These are phyloP conservation scores for Dichetophora obliterata DNA, from an alignment of 2,888 invertebrate species.

Conservation along the genomic window DNA sequence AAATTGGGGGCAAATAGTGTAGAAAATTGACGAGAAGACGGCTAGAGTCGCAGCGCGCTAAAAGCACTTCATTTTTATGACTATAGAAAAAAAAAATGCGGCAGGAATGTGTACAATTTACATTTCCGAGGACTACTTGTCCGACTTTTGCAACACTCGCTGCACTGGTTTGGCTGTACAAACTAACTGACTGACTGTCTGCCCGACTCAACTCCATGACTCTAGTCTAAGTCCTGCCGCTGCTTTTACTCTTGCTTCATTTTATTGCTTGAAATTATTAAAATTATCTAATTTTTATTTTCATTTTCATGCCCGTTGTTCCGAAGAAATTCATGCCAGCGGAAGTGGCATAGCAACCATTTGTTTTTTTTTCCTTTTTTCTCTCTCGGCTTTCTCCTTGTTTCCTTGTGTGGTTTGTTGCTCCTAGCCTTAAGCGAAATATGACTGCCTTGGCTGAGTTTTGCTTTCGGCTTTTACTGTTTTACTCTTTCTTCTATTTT, in stretches of 20 bases:
- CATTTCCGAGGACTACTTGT: background rate
- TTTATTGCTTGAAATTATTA: background rate
- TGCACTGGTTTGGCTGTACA: background rate
- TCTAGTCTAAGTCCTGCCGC: too few relatives aligned
- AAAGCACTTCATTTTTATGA: constrained; percentile 31
- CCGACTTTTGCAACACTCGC: background rate
- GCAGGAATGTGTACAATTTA: background rate
- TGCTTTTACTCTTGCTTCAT: background rate
- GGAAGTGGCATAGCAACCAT: constrained; percentile 3
- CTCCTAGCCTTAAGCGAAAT: background rate
- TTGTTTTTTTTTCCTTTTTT: background rate
- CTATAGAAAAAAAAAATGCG: constrained; percentile 4
- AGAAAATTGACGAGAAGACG: background rate
- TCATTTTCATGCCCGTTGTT: background rate
- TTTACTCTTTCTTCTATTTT: background rate
- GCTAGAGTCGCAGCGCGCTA: background rate
- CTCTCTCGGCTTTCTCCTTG: background rate
- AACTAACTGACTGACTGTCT: too few relatives aligned
- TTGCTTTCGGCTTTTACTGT: background rate
- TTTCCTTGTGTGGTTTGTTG: background rate
- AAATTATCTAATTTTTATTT: constrained; percentile 15
- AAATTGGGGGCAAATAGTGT: background rate
- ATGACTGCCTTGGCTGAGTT: background rate
- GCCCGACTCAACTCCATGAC: too few relatives aligned
- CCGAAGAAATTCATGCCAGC: background rate